Conservation (phyloP, 2,797 vertebrate species). For the Arnoldichthys spilopterus region DNA sequence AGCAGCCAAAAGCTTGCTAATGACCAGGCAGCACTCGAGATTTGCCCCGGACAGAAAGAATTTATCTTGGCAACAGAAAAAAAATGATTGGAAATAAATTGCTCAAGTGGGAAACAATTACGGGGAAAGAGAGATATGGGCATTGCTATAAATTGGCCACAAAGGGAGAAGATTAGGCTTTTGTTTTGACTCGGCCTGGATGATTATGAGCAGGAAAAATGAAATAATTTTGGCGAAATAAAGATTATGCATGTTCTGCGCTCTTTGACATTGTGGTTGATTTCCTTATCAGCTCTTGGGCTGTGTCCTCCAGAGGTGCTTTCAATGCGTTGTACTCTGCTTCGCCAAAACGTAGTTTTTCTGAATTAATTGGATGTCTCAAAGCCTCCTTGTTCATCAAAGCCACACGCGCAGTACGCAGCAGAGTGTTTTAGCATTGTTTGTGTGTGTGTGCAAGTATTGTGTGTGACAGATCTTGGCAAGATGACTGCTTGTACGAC, state of each 20-base stretch:
- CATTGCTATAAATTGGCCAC: slow-evolving; percentile 59
- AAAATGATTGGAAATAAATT: slow-evolving; percentile 63
- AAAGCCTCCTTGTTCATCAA: slow-evolving; percentile 33
- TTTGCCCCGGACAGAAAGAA: slow-evolving; percentile 51
- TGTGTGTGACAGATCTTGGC: slow-evolving; percentile 50
- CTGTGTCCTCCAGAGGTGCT: slow-evolving; percentile 33
- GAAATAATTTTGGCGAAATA: slow-evolving; percentile 45
- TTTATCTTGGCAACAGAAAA: slow-evolving; percentile 58
- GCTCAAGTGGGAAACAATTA: slow-evolving; percentile 57
- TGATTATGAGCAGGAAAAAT: slow-evolving; percentile 47
- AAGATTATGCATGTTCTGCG: slow-evolving; percentile 58
- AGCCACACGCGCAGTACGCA: slow-evolving; percentile 7
- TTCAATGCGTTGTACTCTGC: slow-evolving; percentile 2
- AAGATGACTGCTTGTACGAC: slow-evolving; percentile 59
- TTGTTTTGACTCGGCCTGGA: slow-evolving; percentile 58
- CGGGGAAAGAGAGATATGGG: slow-evolving; percentile 48
- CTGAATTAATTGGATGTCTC: slow-evolving; percentile 38
- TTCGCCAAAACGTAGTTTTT: slow-evolving; percentile 38
- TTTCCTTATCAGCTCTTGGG: slow-evolving; percentile 30
- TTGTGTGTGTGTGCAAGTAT: slow-evolving; percentile 7
- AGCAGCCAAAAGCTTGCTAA: slow-evolving; percentile 47
- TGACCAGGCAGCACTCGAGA: slow-evolving; percentile 45
- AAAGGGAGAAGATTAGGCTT: slow-evolving; percentile 60
- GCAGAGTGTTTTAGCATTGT: slow-evolving; percentile 10
- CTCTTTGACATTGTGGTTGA: slow-evolving; percentile 46